These are phyloP conservation scores for Lordiphosa clarofinis DNA, from an alignment of 1,140 invertebrate species.

Conservation along the genomic window DNA sequence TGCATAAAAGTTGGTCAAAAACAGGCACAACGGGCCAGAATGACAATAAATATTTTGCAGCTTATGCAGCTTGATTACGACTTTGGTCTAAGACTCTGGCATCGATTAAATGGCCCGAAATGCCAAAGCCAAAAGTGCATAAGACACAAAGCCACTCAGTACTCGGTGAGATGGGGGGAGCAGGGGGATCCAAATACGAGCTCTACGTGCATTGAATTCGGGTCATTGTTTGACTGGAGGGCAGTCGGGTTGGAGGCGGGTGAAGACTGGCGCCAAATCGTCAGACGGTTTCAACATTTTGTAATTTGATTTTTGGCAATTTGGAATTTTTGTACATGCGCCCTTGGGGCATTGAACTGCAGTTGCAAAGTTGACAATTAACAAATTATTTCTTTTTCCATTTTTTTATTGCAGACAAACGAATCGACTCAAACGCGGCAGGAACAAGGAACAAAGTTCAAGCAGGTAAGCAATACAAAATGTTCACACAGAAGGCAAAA, in stretches of 20 bases:
- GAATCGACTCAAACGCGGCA: slow-evolving; percentile 15
- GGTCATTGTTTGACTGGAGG: slow-evolving; percentile 48
- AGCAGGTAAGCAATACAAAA: slow-evolving; percentile 41
- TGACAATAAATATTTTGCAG: slow-evolving; percentile 50
- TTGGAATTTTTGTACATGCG: slow-evolving; percentile 42
- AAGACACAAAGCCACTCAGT: slow-evolving; percentile 6
- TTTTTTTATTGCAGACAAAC: slow-evolving; percentile 22
- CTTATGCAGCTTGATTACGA: slow-evolving; percentile 46
- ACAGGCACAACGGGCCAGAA: slow-evolving; percentile 17
- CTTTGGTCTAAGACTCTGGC: slow-evolving; percentile 23
- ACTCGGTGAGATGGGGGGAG: slow-evolving; percentile 2
- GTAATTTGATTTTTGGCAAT: slow-evolving; percentile 63
- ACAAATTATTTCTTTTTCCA: slow-evolving; percentile 23
- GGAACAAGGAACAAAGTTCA: slow-evolving; percentile 47
- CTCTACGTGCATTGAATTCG: slow-evolving; percentile 69
- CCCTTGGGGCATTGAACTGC: slow-evolving; percentile 55
- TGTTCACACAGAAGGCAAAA: slow-evolving; percentile 64
- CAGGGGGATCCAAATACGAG: slow-evolving; percentile 47
- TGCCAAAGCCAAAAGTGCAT: slow-evolving; percentile 34
- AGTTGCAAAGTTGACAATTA: slow-evolving; percentile 26
- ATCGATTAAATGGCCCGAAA: slow-evolving; percentile 53
- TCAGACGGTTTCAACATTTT: slow-evolving; percentile 45
- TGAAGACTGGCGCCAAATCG: neutral
- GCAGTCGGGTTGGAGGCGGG: neutral
- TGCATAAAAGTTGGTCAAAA: slow-evolving; percentile 44